These are phyloP conservation scores for Xenotilapia longispinis DNA, from an alignment of 2,113 vertebrate species.

Conservation along the genomic window DNA sequence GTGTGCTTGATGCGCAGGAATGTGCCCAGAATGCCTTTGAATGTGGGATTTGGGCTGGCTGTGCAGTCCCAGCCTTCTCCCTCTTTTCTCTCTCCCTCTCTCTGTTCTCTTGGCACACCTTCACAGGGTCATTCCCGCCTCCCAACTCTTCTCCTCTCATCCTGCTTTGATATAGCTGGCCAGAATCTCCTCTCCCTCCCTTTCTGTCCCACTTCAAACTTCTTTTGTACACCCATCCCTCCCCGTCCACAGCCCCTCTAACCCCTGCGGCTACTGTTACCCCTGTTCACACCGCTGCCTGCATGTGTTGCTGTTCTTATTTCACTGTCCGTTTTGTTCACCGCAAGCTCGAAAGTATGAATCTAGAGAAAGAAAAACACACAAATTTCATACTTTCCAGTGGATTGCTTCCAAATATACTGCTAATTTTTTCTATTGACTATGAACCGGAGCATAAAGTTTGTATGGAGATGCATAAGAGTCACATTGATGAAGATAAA, in stretches of 20 bases:
- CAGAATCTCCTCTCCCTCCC: conserved; percentile 42
- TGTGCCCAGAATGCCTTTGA: conserved; percentile 53
- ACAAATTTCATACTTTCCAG: background rate
- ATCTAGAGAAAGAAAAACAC: background rate
- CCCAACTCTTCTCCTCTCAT: conserved; percentile 30
- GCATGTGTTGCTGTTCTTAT: background rate
- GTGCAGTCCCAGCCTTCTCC: conserved; percentile 18
- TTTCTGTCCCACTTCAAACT: conserved; percentile 55
- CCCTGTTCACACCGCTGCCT: conserved; percentile 19
- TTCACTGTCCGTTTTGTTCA: background rate
- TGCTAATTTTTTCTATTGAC: background rate
- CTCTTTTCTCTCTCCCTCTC: background rate
- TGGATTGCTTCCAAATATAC: background rate
- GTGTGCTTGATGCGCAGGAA: conserved; percentile 54
- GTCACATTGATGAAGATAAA: background rate
- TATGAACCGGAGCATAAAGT: background rate
- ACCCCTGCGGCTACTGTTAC: conserved; percentile 36
- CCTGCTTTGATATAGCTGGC: conserved; percentile 59
- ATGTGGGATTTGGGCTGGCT: conserved; percentile 49
- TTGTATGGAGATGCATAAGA: background rate
- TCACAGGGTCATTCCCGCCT: conserved; percentile 44
- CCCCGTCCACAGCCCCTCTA: conserved; percentile 11
- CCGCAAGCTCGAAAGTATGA: background rate
- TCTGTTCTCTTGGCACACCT: conserved; percentile 57
- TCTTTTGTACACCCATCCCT: conserved; percentile 43